Evolutionary conservation across 1,140 invertebrate genomes (phyloP).

Genomic region (Trachymyrmex cornetzi): DNA sequence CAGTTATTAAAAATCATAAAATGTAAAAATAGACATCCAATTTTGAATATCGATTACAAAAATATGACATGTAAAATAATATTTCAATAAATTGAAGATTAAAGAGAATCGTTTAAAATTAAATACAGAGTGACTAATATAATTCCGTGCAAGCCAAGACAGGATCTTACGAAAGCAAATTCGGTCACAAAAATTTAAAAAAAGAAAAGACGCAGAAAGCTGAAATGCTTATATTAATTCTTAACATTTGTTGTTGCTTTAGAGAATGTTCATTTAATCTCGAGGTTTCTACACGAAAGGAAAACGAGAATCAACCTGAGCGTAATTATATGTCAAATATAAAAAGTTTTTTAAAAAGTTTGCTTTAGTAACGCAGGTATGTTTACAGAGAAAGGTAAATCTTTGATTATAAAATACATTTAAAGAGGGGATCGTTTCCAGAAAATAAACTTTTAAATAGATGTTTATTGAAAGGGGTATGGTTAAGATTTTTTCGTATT

Average conservation of each 20-base stretch:
- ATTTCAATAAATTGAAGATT: background rate
- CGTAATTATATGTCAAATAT: conserved; percentile 33
- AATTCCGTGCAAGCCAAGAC: background rate
- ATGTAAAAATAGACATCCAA: background rate
- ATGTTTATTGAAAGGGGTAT: background rate
- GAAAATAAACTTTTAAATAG: background rate
- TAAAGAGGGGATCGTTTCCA: background rate
- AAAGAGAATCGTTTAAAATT: conserved; percentile 5
- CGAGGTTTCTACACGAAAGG: conserved; percentile 52
- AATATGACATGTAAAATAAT: background rate
- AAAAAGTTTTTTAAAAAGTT: conserved; percentile 13
- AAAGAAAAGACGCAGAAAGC: background rate
- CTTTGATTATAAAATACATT: background rate
- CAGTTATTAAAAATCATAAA: too few species aligned
- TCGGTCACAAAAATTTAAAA: conserved; percentile 42
- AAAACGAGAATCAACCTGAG: conserved; percentile 65
- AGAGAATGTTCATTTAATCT: conserved; percentile 40
- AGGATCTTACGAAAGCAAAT: background rate
- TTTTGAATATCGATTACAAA: background rate
- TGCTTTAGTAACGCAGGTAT: background rate
- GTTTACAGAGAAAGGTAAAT: background rate
- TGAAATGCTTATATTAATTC: conserved; percentile 61
- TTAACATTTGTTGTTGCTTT: conserved; percentile 39
- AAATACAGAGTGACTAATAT: background rate
- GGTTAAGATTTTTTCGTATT: background rate